Conservation (phyloP, 2,113 vertebrate genomes). For the Pyrgilauda ruficollis region DNA sequence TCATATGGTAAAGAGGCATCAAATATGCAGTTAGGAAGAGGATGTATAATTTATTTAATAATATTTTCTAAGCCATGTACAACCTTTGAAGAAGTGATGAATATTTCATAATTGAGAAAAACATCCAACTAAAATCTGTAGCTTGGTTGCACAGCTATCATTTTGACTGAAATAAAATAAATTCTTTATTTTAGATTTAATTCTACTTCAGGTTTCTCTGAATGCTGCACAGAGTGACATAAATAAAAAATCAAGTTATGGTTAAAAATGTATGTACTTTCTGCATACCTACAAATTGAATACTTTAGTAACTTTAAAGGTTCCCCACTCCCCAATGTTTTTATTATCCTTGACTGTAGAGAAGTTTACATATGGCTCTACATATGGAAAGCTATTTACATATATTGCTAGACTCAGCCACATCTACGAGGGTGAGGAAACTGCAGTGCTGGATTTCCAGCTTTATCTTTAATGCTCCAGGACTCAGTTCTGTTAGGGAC, state of each 20-base stretch:
- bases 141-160: neutral
- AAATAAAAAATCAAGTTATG: neutral
- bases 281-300: neutral
- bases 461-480: neutral
- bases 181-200: constrained; percentile 17
- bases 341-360: neutral
- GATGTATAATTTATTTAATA: constrained; percentile 25
- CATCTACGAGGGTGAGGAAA: neutral
- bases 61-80: neutral
- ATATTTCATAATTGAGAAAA: constrained; percentile 40
- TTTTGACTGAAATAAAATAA: constrained; percentile 21
- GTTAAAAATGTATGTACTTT: neutral
- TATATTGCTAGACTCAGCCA: neutral
- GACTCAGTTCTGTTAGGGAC: neutral
- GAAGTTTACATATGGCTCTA: neutral
- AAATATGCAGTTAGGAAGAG: neutral
- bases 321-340: neutral
- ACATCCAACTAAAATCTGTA: neutral
- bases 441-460: neutral
- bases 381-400: neutral
- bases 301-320: neutral
- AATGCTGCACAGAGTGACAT: neutral
- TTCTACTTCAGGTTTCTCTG: neutral
- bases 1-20: neutral
- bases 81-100: constrained; percentile 16